These are phyloP conservation scores for Alosa alosa DNA, from an alignment of 2,113 vertebrate genomes.

Conservation along the genomic window DNA sequence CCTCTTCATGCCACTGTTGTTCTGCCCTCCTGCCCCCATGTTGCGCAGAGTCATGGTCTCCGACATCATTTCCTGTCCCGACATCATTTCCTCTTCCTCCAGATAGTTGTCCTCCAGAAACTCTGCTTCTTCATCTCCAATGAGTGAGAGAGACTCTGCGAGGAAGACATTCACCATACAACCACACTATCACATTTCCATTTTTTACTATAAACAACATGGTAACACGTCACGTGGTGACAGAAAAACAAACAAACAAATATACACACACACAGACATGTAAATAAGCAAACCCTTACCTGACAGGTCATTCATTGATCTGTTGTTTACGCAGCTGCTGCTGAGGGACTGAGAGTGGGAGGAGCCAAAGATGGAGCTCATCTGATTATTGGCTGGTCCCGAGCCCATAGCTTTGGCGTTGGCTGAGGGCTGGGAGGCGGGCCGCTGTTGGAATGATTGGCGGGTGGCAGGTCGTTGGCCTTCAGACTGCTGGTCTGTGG, in stretches of 20 bases:
- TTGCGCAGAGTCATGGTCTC: slow-evolving; percentile 56
- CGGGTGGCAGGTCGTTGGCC: slow-evolving; percentile 61
- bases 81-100: slow-evolving; percentile 71
- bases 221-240: too few species aligned
- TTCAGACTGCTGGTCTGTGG: slow-evolving; percentile 66
- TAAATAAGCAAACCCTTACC: slow-evolving; percentile 51
- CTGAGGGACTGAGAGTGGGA: slow-evolving; percentile 61
- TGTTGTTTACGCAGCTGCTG: slow-evolving; percentile 50
- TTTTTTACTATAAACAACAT: background rate
- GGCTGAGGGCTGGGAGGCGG: slow-evolving; percentile 55
- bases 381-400: slow-evolving; percentile 59
- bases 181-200: background rate
- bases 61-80: slow-evolving; percentile 65
- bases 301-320: slow-evolving; percentile 65
- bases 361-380: slow-evolving; percentile 65
- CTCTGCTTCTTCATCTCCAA: slow-evolving; percentile 71
- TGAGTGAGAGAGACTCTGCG: slow-evolving; percentile 66
- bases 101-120: slow-evolving; percentile 70
- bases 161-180: slow-evolving; percentile 8
- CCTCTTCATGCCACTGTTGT: slow-evolving; percentile 69
- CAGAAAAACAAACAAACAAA: background rate
- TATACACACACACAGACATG: background rate
- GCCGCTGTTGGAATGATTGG: slow-evolving; percentile 65
- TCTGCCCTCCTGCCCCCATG: slow-evolving; percentile 62
- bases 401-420: slow-evolving; percentile 61